phyloP scores from a whole-genome alignment of 2,888 invertebrate species.

The Falcaria lacertinaria region DNA sequence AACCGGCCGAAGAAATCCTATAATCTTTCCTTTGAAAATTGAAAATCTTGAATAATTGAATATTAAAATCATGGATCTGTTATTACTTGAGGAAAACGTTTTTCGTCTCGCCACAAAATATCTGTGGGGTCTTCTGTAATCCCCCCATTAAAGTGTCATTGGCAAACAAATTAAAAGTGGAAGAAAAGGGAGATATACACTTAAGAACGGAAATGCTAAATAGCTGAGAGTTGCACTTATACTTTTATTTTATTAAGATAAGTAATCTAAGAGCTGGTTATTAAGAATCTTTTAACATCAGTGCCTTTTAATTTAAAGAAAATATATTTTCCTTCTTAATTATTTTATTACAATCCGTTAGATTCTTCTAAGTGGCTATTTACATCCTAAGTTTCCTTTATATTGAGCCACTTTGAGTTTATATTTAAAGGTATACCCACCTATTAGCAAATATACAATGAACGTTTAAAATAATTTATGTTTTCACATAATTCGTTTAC shows the following conservation, averaged over 20 bases:
- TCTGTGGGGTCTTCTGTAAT: conserved; percentile 16
- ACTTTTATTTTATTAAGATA: conserved; percentile 12
- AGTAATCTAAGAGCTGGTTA: conserved; percentile 18
- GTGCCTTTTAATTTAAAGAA: conserved; percentile 45
- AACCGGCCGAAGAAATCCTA: conserved; percentile 69
- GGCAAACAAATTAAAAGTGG: conserved; percentile 11
- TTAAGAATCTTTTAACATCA: conserved; percentile 35
- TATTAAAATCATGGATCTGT: conserved; percentile 55
- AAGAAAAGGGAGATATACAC: conserved; percentile 1
- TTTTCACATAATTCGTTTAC: too few relatives aligned
- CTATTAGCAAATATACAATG: too few relatives aligned
- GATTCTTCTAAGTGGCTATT: conserved; percentile 46
- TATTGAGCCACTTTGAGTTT: conserved; percentile 31
- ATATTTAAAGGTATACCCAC: too few relatives aligned
- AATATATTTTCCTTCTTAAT: conserved; percentile 42
- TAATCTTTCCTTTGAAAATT: conserved; percentile 68
- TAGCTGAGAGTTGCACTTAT: conserved; percentile 2
- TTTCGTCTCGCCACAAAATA: conserved; percentile 27
- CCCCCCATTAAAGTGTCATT: conserved; percentile 7
- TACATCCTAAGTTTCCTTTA: conserved; percentile 39
- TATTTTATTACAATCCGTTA: conserved; percentile 27
- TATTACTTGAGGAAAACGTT: conserved; percentile 39
- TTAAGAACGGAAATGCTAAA: conserved; percentile 1
- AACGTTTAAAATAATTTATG: too few relatives aligned
- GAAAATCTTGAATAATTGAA: conserved; percentile 72